Percentiles rank a stretch among this genome's conserved stretches.
Conservation (phyloP, 2,113 vertebrate species). For the Sebastes schlegelii region DNA sequence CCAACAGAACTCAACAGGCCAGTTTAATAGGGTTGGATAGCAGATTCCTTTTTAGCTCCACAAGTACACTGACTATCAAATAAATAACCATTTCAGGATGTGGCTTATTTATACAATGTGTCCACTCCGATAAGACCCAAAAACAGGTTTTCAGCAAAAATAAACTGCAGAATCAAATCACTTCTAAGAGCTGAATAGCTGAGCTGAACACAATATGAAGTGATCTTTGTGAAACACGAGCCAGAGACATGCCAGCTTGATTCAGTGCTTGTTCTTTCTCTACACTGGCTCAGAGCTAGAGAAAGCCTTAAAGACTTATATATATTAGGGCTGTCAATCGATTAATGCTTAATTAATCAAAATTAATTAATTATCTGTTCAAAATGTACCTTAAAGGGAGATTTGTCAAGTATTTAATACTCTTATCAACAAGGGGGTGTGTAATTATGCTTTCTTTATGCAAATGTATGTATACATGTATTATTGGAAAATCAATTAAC, state of each 20-base stretch:
- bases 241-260: slow-evolving; percentile 24
- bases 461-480: too few relatives aligned
- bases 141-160: background rate
- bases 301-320: slow-evolving; percentile 33
- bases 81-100: background rate
- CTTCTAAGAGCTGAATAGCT: background rate
- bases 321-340: background rate
- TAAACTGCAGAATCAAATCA: background rate
- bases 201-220: slow-evolving; percentile 4
- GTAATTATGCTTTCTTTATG: too few relatives aligned
- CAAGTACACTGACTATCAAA: background rate
- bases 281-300: slow-evolving; percentile 25
- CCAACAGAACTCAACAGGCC: background rate
- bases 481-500: too few relatives aligned
- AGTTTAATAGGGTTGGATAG: background rate
- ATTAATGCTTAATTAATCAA: too few relatives aligned
- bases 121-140: background rate
- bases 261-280: slow-evolving; percentile 17
- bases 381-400: too few relatives aligned
- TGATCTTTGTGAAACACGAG: slow-evolving; percentile 2
- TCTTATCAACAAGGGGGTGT: too few relatives aligned
- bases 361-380: too few relatives aligned
- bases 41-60: background rate
- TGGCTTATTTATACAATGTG: background rate
- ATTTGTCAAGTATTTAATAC: too few relatives aligned